Evolutionary conservation across 1,140 invertebrate species (phyloP).

Genomic region (Tetramorium parvispinum): DNA sequence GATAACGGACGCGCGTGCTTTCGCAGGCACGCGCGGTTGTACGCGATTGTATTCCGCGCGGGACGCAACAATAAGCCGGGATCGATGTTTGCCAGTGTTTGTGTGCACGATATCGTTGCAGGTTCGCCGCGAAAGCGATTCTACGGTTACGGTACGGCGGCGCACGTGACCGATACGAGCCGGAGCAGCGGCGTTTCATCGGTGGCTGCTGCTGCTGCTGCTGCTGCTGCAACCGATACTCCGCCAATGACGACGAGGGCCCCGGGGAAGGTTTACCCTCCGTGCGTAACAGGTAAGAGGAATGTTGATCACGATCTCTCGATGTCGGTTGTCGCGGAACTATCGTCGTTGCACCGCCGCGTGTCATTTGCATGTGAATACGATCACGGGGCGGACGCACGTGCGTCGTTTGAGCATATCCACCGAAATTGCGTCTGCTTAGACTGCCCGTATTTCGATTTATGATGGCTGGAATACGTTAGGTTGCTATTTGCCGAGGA

Average conservation of each 20-base stretch:
- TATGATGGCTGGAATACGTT: background rate
- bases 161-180: constrained; percentile 70
- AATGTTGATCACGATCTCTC: constrained; percentile 43
- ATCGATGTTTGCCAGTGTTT: constrained; percentile 66
- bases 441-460: background rate
- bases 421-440: constrained; percentile 2
- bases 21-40: constrained; percentile 8
- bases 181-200: background rate
- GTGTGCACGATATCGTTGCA: constrained; percentile 60
- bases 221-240: constrained; percentile 24
- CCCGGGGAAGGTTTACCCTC: background rate
- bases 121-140: constrained; percentile 56
- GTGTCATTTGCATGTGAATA: constrained; percentile 49
- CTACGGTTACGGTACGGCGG: background rate
- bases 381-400: background rate
- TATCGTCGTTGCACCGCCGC: background rate
- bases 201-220: background rate
- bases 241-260: background rate
- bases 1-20: constrained; percentile 15
- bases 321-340: background rate
- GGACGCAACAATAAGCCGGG: constrained; percentile 61
- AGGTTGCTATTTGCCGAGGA: background rate
- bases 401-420: constrained; percentile 21
- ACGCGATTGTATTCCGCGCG: constrained; percentile 42
- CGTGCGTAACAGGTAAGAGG: constrained; percentile 36